Conservation (phyloP, 2,888 invertebrate genomes). For the Trichopria drosophilae region DNA sequence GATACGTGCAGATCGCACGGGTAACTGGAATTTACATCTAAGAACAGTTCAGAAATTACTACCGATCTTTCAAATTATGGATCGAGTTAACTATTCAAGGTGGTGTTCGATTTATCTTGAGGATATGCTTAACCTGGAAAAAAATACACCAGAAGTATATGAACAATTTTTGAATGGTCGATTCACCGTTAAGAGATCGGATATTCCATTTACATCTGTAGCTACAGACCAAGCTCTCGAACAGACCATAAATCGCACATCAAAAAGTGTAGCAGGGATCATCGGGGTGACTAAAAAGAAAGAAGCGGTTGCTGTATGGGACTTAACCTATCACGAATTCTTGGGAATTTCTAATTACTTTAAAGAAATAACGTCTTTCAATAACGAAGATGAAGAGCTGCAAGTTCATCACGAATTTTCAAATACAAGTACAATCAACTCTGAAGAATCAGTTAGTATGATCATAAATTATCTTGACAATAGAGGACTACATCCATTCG, state of each 20-base stretch:
- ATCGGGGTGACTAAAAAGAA: conserved; percentile 21
- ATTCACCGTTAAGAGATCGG: conserved; percentile 7
- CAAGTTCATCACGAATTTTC: not conserved
- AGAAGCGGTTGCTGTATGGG: conserved; percentile 8
- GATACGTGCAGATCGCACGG: conserved; percentile 6
- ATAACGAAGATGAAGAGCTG: conserved; percentile 12
- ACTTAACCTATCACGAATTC: not conserved
- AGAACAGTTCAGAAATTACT: conserved; percentile 5
- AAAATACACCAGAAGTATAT: not conserved
- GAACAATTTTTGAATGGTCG: not conserved
- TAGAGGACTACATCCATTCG: not conserved
- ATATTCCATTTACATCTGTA: conserved; percentile 9
- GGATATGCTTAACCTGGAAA: conserved; percentile 4
- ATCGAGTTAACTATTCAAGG: conserved; percentile 17
- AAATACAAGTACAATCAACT: not conserved
- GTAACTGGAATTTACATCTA: conserved; percentile 9
- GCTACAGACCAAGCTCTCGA: conserved; percentile 15
- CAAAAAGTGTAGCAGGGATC: conserved; percentile 7
- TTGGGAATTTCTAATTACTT: not conserved
- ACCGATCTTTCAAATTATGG: conserved; percentile 16
- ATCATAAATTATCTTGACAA: not conserved
- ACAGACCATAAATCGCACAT: conserved; percentile 12
- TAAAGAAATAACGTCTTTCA: conserved; percentile 6
- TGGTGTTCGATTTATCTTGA: conserved; percentile 13
- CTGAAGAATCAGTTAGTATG: not conserved